Percentiles rank a stretch among this genome's conserved stretches.
phyloP scores from a whole-genome alignment of 2,113 vertebrate genomes.

The Circaetus cinerascens region DNA sequence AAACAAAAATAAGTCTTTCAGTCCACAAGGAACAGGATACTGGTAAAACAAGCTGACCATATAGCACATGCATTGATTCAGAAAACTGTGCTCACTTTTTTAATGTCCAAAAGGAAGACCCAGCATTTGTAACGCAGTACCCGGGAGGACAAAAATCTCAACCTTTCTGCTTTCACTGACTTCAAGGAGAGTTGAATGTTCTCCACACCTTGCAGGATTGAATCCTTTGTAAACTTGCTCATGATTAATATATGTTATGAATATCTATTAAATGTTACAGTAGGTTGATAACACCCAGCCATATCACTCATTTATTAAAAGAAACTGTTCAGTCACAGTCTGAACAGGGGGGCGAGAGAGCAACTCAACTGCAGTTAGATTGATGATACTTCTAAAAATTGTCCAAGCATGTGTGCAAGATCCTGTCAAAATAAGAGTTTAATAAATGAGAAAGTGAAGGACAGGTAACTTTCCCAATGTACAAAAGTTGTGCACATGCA shows the following conservation, averaged over 20 bases:
- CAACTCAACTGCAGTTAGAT: constrained; percentile 36
- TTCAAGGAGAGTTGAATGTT: background rate
- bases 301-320: constrained; percentile 64
- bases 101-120: background rate
- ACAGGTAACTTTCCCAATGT: constrained; percentile 60
- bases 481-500: constrained; percentile 36
- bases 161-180: background rate
- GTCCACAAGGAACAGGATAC: background rate
- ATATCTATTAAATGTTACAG: constrained; percentile 65
- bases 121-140: background rate
- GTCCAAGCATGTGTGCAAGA: constrained; percentile 53
- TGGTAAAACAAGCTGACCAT: background rate
- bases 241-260: constrained; percentile 63
- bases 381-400: constrained; percentile 57
- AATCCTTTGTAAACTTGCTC: constrained; percentile 39
- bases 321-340: constrained; percentile 43
- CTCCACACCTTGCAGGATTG: background rate
- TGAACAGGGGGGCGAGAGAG: constrained; percentile 14
- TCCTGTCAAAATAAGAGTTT: constrained; percentile 56
- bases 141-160: background rate
- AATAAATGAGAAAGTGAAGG: constrained; percentile 69
- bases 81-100: background rate
- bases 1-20: background rate
- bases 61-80: background rate
- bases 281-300: constrained; percentile 60